phyloP scores from a whole-genome alignment of 2,888 invertebrate species.

The Drosophila infuscata region DNA sequence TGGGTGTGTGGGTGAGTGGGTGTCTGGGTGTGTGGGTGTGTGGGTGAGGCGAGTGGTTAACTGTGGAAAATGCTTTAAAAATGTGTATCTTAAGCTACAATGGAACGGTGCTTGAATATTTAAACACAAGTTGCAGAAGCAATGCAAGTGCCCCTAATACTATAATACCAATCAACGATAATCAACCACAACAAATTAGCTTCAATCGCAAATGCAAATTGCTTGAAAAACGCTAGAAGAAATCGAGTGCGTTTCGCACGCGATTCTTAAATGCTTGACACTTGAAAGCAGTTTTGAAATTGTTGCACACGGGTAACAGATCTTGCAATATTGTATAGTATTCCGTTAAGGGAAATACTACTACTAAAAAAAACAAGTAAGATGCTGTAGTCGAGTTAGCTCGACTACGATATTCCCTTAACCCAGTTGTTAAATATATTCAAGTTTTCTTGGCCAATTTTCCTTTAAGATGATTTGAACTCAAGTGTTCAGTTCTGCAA shows the following conservation, averaged over 20 bases:
- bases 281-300: slow-evolving; percentile 2
- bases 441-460: too few species aligned
- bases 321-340: not conserved
- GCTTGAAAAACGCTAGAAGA: slow-evolving; percentile 9
- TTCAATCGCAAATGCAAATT: slow-evolving; percentile 27
- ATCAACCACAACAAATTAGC: slow-evolving; percentile 17
- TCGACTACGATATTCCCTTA: too few species aligned
- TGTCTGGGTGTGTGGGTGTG: not conserved
- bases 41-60: not conserved
- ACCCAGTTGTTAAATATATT: too few species aligned
- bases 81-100: slow-evolving; percentile 6
- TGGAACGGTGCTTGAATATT: not conserved
- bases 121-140: slow-evolving; percentile 1
- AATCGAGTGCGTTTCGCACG: slow-evolving; percentile 32
- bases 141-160: not conserved
- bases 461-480: too few species aligned
- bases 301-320: not conserved
- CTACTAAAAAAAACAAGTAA: not conserved
- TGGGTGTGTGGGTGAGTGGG: not conserved
- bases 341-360: not conserved
- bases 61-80: not conserved
- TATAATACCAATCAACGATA: slow-evolving; percentile 12
- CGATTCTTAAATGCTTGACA: slow-evolving; percentile 34
- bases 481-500: too few species aligned
- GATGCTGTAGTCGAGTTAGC: too few species aligned